Evolutionary conservation across 2,888 invertebrate genomes (phyloP), one percentile per base, ranked within the genome.

Genomic region (Cheilosia soror): DNA sequence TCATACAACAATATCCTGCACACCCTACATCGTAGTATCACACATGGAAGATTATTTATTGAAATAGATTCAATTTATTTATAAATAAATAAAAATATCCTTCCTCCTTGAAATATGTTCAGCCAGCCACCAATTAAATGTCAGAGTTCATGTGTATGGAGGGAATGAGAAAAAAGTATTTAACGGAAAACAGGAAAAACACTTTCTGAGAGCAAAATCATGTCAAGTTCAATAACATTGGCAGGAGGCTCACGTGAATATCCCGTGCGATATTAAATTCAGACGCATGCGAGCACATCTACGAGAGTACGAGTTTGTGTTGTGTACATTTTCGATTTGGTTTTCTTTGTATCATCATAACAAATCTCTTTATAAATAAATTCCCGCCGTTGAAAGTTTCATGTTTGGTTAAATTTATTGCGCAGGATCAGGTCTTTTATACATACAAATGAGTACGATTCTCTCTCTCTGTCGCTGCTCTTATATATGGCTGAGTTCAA

Each of bases 191-290:
- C 7, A 15, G 13, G 6, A 44, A 11, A 47, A 47, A 20, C 15
- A 13, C 60, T 20, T 44, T 80, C 69, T 77, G 44, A 72, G 82
- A 82, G 31, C 25, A 37, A 65, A 77, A 71, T 71, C 65, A 82
- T 82, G 82, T 82, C 82, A 82, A 82, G 82, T 82, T 82, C 82
- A 82, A 82, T 82, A 77, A 66, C 77, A 77, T 71, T 33, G 65
- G 40, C 65, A 71, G 58, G 31, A 71, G 58, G 31, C 33, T 77
- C 82, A 82, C 82, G 77, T 82, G 71, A 77, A 65, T 60, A 53
- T 44, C 76, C 65, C 69, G 76, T 81, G 63, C 37, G 31, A 60
- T 37, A 58, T 71, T 40, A 2, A 27, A 60, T 49, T 40, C 60
- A 58, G 49, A 60, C 71, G 71, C 47, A 71, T 60, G 69, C 47